A percentile compares a stretch with the other conserved stretches of the same genome.
These are phyloP conservation scores for Melanophora roralis DNA, from an alignment of 2,888 invertebrate genomes.

Conservation along the genomic window DNA sequence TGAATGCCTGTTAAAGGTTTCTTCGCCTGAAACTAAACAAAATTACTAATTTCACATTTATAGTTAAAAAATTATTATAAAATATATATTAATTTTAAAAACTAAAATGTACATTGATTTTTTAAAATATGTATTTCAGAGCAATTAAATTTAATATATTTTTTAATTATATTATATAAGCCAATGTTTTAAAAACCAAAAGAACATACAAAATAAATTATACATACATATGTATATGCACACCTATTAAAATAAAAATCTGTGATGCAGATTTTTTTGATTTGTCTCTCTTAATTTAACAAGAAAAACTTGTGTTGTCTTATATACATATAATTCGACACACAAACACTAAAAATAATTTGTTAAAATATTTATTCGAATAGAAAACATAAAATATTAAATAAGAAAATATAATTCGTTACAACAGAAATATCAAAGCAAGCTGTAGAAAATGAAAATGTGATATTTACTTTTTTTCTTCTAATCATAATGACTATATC, in stretches of 20 bases:
- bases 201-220: conserved; percentile 1
- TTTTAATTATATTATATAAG: conserved; percentile 40
- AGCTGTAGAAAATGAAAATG: conserved; percentile 16
- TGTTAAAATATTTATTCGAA: background rate
- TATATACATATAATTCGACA: background rate
- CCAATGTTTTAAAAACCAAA: conserved; percentile 31
- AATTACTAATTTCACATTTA: conserved; percentile 39
- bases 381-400: background rate
- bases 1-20: conserved; percentile 70
- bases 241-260: too few species aligned
- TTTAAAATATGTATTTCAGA: conserved; percentile 49
- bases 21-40: background rate
- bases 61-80: conserved; percentile 11
- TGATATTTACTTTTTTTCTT: conserved; percentile 34
- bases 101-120: conserved; percentile 14
- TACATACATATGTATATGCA: too few species aligned
- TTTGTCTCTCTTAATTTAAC: conserved; percentile 9
- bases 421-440: background rate
- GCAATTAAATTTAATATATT: conserved; percentile 47
- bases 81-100: conserved; percentile 34
- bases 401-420: conserved; percentile 18
- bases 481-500: conserved; percentile 32
- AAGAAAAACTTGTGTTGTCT: conserved; percentile 21
- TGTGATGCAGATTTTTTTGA: conserved; percentile 38
- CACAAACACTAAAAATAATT: conserved; percentile 9